Evolutionary conservation across 2,888 invertebrate species (phyloP).

Genomic region (Pseudoips prasinana): DNA sequence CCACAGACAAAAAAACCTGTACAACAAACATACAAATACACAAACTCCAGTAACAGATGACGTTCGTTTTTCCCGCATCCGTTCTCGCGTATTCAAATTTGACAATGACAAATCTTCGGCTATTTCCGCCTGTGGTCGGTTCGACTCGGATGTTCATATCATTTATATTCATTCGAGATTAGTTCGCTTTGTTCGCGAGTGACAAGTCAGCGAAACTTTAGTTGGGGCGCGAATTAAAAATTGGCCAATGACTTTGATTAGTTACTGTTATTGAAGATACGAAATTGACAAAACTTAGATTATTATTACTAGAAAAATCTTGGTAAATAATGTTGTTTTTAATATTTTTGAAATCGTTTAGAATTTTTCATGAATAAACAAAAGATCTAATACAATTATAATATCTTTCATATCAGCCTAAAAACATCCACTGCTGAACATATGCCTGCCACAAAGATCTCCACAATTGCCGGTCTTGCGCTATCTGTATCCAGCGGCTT

Average conservation of each 20-base stretch:
- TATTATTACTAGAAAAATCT: too few relatives aligned
- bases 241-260: constrained; percentile 26
- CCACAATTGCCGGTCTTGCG: too few relatives aligned
- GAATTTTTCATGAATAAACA: too few relatives aligned
- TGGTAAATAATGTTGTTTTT: too few relatives aligned
- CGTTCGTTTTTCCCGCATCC: constrained; percentile 74
- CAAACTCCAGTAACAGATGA: constrained; percentile 61
- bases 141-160: constrained; percentile 66
- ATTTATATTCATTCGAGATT: constrained; percentile 74
- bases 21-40: constrained; percentile 22
- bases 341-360: too few relatives aligned
- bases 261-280: constrained; percentile 19
- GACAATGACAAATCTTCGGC: constrained; percentile 77
- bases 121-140: constrained; percentile 70
- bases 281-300: too few relatives aligned
- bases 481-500: too few relatives aligned
- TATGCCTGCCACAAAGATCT: too few relatives aligned
- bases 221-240: constrained; percentile 55
- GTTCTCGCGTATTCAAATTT: constrained; percentile 75
- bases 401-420: too few relatives aligned
- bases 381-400: too few relatives aligned
- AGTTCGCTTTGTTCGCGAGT: constrained; percentile 53
- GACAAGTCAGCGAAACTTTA: constrained; percentile 52
- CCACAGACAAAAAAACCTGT: constrained; percentile 14
- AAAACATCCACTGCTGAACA: too few relatives aligned